A percentile compares a stretch with the other conserved stretches of the same genome.
These are phyloP conservation scores for Aphidius ervi DNA, from an alignment of 1,140 invertebrate species.

Conservation along the genomic window DNA sequence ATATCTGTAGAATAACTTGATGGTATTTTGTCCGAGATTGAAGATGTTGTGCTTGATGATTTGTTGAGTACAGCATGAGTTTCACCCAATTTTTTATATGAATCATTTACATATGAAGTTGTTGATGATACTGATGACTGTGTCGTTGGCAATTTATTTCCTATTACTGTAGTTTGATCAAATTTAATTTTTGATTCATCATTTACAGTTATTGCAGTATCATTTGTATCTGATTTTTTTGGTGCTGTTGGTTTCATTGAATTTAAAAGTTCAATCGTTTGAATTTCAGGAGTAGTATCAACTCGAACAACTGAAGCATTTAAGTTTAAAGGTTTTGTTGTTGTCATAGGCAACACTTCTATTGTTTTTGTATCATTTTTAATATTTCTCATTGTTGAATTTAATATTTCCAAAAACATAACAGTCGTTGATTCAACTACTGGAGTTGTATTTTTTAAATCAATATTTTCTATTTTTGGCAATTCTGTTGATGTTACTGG, in stretches of 20 bases:
- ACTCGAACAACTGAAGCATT: no score
- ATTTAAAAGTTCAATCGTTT: no score
- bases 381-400: no score
- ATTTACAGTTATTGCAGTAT: neutral
- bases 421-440: no score
- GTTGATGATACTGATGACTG: neutral
- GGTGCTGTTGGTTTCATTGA: no score
- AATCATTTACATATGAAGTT: constrained; percentile 28
- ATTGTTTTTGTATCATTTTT: neutral
- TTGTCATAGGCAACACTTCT: no score
- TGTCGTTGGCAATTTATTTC: constrained; percentile 3
- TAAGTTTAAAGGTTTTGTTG: no score
- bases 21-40: neutral
- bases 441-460: no score
- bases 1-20: neutral
- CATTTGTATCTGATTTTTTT: no score
- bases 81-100: constrained; percentile 35
- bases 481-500: no score
- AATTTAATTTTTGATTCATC: neutral
- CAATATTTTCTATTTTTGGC: no score
- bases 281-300: neutral
- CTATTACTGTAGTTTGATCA: neutral
- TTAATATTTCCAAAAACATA: no score
- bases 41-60: neutral
- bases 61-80: neutral